A percentile compares a stretch with the other conserved stretches of the same genome.
phyloP scores from a whole-genome alignment of 1,140 invertebrate species.

The Leptopilina clavipes region DNA sequence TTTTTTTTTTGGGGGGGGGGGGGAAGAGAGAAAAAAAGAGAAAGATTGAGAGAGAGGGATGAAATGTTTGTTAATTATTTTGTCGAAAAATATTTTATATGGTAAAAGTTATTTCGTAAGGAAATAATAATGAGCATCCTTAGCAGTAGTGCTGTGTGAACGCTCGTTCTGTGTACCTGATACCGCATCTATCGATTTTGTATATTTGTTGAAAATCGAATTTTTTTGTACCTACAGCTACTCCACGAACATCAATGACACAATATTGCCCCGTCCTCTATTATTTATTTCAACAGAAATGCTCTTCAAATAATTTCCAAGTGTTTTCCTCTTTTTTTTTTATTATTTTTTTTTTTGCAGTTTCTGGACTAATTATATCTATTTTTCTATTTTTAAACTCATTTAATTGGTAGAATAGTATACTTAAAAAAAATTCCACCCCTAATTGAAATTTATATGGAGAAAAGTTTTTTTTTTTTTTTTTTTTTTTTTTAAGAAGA shows the following conservation, averaged over 20 bases:
- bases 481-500: slow-evolving; percentile 33
- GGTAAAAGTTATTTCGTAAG: neutral
- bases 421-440: no score
- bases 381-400: no score
- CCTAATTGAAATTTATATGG: no score
- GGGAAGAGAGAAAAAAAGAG: neutral
- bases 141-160: slow-evolving; percentile 41
- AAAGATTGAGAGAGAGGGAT: neutral
- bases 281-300: neutral
- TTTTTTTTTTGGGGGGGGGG: no score
- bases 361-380: no score
- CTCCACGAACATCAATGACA: slow-evolving; percentile 47
- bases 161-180: slow-evolving; percentile 66
- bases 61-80: no score
- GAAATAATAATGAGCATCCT: slow-evolving; percentile 1
- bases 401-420: no score
- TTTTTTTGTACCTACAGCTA: slow-evolving; percentile 37
- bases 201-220: slow-evolving; percentile 49
- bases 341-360: no score
- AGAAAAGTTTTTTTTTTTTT: no score
- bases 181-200: slow-evolving; percentile 57
- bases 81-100: neutral
- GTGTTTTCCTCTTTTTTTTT: no score
- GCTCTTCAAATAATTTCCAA: no score
- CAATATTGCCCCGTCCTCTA: slow-evolving; percentile 51